A percentile compares a stretch with the other conserved stretches of the same genome.
Conservation (phyloP, 2,888 invertebrate genomes). For the Ceramica pisi region DNA sequence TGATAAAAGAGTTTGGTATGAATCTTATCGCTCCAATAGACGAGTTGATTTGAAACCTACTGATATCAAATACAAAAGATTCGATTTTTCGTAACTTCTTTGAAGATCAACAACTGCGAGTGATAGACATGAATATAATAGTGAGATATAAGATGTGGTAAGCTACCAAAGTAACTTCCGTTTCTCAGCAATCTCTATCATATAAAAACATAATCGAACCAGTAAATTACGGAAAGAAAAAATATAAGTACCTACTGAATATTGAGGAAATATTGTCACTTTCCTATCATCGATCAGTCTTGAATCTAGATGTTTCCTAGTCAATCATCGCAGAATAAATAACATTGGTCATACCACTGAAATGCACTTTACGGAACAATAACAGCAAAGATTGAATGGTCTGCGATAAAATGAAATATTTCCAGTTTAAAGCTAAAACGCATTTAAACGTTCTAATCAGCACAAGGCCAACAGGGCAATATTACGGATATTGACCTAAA, state of each 20-base stretch:
- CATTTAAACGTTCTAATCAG: slow-evolving; percentile 57
- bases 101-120: slow-evolving; percentile 15
- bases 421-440: slow-evolving; percentile 41
- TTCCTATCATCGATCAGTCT: slow-evolving; percentile 55
- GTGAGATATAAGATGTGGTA: background rate
- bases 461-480: slow-evolving; percentile 68
- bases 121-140: slow-evolving; percentile 4
- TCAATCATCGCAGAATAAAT: slow-evolving; percentile 51
- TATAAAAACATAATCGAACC: slow-evolving; percentile 54
- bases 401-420: slow-evolving; percentile 53
- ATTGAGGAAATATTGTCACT: slow-evolving; percentile 64
- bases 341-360: slow-evolving; percentile 49
- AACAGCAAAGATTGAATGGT: slow-evolving; percentile 42
- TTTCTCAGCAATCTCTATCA: slow-evolving; percentile 23
- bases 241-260: slow-evolving; percentile 40
- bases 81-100: slow-evolving; percentile 10
- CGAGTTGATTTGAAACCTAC: slow-evolving; percentile 31
- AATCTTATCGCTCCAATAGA: slow-evolving; percentile 33
- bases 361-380: slow-evolving; percentile 55
- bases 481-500: slow-evolving; percentile 67
- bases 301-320: slow-evolving; percentile 61
- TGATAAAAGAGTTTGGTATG: slow-evolving; percentile 12
- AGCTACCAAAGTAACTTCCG: slow-evolving; percentile 22
- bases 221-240: slow-evolving; percentile 66
- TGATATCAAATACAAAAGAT: slow-evolving; percentile 11